A percentile compares a stretch with the other conserved stretches of the same genome.
Evolutionary conservation across 2,797 vertebrate species (phyloP).

Genomic region (Notolepis coatsorum): DNA sequence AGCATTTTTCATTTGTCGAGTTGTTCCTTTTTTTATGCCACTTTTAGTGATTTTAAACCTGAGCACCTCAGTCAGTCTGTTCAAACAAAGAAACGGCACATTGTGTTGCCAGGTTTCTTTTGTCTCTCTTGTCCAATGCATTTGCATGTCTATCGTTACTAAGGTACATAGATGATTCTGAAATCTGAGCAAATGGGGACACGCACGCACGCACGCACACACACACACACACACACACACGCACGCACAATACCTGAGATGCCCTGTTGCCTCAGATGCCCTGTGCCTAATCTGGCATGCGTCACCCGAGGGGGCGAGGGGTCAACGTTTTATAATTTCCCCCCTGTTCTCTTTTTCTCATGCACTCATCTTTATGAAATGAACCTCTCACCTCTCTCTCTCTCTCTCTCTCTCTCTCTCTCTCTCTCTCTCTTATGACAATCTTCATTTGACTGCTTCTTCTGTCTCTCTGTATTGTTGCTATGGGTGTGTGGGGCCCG

Average conservation of each 20-base stretch:
- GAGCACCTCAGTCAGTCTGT: neutral
- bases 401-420: conserved; percentile 13
- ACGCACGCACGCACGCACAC: neutral
- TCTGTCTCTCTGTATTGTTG: conserved; percentile 65
- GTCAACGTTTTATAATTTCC: conserved; percentile 14
- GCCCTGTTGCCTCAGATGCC: conserved; percentile 14
- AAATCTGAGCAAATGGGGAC: conserved; percentile 1
- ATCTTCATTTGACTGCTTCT: conserved; percentile 59
- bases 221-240: neutral
- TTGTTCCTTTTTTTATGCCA: conserved; percentile 2
- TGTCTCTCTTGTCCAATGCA: conserved; percentile 23
- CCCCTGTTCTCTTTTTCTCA: conserved; percentile 41
- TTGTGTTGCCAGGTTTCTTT: neutral
- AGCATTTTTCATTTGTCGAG: conserved; percentile 8
- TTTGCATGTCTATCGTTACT: conserved; percentile 39
- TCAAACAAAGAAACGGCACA: conserved; percentile 3
- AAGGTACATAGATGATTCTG: conserved; percentile 31
- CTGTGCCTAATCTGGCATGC: conserved; percentile 2
- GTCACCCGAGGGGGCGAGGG: conserved; percentile 8
- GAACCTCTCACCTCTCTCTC: conserved; percentile 25
- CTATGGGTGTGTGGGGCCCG: too few species aligned
- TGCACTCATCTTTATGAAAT: conserved; percentile 61
- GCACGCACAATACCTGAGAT: neutral
- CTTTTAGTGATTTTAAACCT: neutral
- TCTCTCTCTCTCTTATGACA: conserved; percentile 16